phyloP scores from a whole-genome alignment of 2,797 vertebrate species.

The Tokudaia tokunoshimensis region DNA sequence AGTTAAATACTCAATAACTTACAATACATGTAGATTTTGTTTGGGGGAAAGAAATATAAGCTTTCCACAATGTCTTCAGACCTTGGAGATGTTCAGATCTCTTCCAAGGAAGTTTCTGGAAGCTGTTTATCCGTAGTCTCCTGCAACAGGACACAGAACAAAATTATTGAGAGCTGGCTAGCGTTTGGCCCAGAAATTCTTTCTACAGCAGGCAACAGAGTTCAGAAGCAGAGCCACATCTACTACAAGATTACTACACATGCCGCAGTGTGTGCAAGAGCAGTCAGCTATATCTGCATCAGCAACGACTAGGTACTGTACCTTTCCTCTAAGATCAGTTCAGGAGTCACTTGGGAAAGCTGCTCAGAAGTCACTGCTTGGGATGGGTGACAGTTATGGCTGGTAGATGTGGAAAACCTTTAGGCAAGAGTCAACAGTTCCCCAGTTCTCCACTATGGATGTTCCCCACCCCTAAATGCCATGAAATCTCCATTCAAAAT shows the following conservation, averaged over 20 bases:
- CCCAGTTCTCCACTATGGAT: neutral
- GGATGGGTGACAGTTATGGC: neutral
- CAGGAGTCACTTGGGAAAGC: neutral
- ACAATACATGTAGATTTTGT: constrained; percentile 39
- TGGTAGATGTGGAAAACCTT: neutral
- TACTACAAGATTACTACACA: constrained; percentile 60
- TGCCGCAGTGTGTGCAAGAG: neutral
- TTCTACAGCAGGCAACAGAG: constrained; percentile 50
- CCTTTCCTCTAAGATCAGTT: constrained; percentile 64
- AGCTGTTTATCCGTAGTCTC: constrained; percentile 77
- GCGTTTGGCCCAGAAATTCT: neutral
- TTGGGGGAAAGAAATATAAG: constrained; percentile 61
- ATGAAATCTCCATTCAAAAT: neutral
- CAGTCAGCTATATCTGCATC: neutral
- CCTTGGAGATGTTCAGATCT: constrained; percentile 65
- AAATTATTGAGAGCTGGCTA: constrained; percentile 40
- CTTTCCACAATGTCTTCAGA: constrained; percentile 79
- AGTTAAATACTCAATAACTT: constrained; percentile 52
- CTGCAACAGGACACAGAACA: constrained; percentile 70
- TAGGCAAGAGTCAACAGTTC: neutral
- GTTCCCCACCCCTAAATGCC: neutral
- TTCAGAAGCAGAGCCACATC: constrained; percentile 62
- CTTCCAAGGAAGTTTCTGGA: constrained; percentile 53
- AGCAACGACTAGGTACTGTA: neutral
- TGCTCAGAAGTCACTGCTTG: constrained; percentile 49